Percentiles rank a stretch among this genome's conserved stretches.
These are phyloP conservation scores for Brachionus rubens DNA, from an alignment of 1,140 invertebrate genomes.

Conservation along the genomic window DNA sequence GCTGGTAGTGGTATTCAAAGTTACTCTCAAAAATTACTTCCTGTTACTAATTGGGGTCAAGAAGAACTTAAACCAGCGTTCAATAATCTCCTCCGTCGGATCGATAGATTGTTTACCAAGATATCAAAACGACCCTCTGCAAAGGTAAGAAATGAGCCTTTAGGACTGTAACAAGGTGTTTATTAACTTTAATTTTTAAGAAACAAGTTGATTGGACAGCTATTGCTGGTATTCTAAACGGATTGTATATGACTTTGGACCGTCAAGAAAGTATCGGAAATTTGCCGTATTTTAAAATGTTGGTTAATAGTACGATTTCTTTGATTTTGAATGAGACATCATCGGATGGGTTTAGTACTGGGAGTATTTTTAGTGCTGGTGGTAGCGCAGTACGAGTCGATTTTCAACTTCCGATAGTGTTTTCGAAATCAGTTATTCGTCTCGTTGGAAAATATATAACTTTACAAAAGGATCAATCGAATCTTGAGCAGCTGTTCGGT, in stretches of 20 bases:
- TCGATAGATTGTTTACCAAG: constrained; percentile 95
- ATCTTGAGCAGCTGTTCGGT: constrained; percentile 13
- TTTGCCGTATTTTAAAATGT: constrained; percentile 35
- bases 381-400: neutral
- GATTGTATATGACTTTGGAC: constrained; percentile 36
- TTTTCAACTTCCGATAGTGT: constrained; percentile 13
- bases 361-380: neutral
- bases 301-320: neutral
- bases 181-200: neutral
- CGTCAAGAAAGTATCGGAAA: constrained; percentile 23
- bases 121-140: constrained; percentile 78
- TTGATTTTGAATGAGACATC: constrained; percentile 11
- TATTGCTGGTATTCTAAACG: constrained; percentile 33
- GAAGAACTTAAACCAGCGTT: constrained; percentile 86
- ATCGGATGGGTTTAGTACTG: neutral
- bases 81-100: constrained; percentile 80
- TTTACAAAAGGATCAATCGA: constrained; percentile 14
- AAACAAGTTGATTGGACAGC: constrained; percentile 40
- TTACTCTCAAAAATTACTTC: constrained; percentile 72
- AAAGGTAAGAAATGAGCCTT: constrained; percentile 3
- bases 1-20: constrained; percentile 71
- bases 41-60: constrained; percentile 88
- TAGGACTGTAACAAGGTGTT: no score
- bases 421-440: constrained; percentile 20
- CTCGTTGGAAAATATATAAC: constrained; percentile 38